These are phyloP conservation scores for Sylvia borin DNA, from an alignment of 2,797 vertebrate species.

Conservation along the genomic window DNA sequence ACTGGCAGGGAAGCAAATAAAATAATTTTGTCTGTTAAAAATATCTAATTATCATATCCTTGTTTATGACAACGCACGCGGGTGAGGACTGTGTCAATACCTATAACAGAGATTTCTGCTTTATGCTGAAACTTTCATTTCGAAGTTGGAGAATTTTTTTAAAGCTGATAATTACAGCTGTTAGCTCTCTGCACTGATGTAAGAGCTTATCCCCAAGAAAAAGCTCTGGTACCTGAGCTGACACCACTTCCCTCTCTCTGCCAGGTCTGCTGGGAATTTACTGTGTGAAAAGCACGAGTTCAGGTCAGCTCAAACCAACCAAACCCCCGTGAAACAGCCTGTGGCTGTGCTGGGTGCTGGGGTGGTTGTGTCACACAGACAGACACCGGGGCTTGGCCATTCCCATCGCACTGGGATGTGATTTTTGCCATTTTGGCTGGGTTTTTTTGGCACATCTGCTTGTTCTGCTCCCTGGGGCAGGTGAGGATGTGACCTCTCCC, in stretches of 20 bases:
- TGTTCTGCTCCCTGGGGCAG: not conserved
- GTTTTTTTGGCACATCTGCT: not conserved
- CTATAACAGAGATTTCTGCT: not conserved
- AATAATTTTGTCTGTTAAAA: slow-evolving; percentile 76
- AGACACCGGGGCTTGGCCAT: fast-evolving
- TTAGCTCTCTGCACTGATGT: not conserved
- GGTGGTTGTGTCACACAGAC: fast-evolving
- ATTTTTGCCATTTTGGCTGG: fast-evolving
- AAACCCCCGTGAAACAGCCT: fast-evolving
- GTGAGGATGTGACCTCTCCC: not conserved
- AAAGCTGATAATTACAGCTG: slow-evolving; percentile 22
- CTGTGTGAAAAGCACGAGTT: not conserved
- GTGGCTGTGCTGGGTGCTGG: fast-evolving
- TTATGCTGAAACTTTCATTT: slow-evolving; percentile 12
- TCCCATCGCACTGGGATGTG: not conserved
- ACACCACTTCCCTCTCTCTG: not conserved
- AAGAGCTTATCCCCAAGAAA: not conserved
- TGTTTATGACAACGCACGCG: not conserved
- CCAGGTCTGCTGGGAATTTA: not conserved
- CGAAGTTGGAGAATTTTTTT: not conserved
- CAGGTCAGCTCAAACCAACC: not conserved
- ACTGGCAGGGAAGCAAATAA: slow-evolving; percentile 78
- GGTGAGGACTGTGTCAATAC: slow-evolving; percentile 5
- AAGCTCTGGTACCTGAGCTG: not conserved
- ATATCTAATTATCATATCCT: slow-evolving; percentile 72